Base-by-base conservation (phyloP, 2,797 vertebrate species). In the Tachyglossus aculeatus region DNA sequence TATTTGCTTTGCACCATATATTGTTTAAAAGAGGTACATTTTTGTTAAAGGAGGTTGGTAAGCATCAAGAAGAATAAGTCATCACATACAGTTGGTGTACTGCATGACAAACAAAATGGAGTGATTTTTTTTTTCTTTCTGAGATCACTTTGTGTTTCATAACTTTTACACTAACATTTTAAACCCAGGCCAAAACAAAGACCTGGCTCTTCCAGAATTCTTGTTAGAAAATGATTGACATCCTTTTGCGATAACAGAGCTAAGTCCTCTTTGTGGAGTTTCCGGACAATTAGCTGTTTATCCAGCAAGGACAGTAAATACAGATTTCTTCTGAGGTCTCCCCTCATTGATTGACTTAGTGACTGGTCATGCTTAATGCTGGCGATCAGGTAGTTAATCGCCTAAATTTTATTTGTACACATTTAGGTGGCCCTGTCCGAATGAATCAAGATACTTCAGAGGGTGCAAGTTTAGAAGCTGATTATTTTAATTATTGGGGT, bases 1-100 rank as follows among this genome's bases (percentile, higher is more conserved):
- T 83, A 70, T 86, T 89, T 90, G 75, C 84, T 86, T 81, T 73
- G 60, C 71, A 61, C 86, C 44, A n/a, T 82, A 67, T 86, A 85
- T 86, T 89, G 82, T 89, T 90, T 87, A 65, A 88, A 86, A 84
- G 53, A 63, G 47, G 13, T 38, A 40, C 63, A 56, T 80, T 78
- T 84, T 75, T 68, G 45, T 57, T 71, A 63, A 56, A 82, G 83
- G 84, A 80, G 86, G 82, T 78, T 86, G 72, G 81, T 86, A 78
- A 84, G 65, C 64, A 67, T 52, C 70, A 60, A 68, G 43, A 31
- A 69, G 80, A 86, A 83, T 82, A 60, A 69, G 71, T n/a, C 53
- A 56, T 71, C 60, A 58, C 18, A 52, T 40, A 34, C 74, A 67
- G 43, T 74, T 83, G 81, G 62, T 53, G 78, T 81, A 82, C 70